Evolutionary conservation across 2,113 vertebrate genomes (phyloP).

Genomic region (Bolborhynchus lineola): DNA sequence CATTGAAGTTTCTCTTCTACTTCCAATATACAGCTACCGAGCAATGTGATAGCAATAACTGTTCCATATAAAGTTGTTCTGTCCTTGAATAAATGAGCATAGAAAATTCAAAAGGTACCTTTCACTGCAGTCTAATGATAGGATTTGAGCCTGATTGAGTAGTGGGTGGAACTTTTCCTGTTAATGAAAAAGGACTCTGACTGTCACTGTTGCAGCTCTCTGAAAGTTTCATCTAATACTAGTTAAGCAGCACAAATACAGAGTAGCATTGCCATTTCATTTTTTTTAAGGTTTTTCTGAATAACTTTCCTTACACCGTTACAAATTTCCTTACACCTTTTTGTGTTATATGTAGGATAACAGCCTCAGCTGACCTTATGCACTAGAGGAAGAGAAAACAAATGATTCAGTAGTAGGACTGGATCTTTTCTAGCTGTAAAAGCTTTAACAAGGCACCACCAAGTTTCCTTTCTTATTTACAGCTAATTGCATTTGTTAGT

Average conservation of each 20-base stretch:
- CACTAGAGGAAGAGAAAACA: background rate
- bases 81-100: background rate
- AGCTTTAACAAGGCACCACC: background rate
- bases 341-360: background rate
- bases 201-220: background rate
- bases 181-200: background rate
- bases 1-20: background rate
- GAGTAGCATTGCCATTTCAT: background rate
- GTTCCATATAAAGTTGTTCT: background rate
- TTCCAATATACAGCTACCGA: background rate
- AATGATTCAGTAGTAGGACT: background rate
- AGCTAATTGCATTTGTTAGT: background rate
- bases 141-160: background rate
- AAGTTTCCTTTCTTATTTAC: background rate
- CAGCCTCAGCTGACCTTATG: background rate
- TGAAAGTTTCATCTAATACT: background rate
- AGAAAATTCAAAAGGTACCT: constrained; percentile 35
- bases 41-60: background rate
- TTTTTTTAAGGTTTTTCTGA: background rate
- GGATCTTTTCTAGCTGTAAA: background rate
- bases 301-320: background rate
- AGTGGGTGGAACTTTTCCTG: background rate
- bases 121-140: background rate
- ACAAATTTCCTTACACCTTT: background rate
- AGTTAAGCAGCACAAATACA: background rate